phyloP scores from a whole-genome alignment of 2,113 vertebrate genomes.

The Sinocyclocheilus rhinocerous region DNA sequence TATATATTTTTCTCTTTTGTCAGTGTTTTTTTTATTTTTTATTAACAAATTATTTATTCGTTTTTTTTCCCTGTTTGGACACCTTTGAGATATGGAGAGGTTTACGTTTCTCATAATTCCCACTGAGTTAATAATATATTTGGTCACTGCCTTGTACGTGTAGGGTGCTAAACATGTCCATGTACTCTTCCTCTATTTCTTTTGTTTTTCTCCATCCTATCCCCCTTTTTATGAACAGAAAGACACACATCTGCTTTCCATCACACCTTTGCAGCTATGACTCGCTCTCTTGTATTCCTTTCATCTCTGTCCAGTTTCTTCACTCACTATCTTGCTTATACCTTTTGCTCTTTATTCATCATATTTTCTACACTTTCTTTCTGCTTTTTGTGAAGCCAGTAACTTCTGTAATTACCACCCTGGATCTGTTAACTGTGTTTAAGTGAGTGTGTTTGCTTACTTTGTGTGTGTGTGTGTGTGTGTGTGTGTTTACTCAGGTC shows the following conservation, averaged over 20 bases:
- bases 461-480: constrained; percentile 8
- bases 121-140: not conserved
- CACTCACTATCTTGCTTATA: not conserved
- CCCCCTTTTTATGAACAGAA: constrained; percentile 8
- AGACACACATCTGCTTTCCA: constrained; percentile 42
- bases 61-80: not conserved
- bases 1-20: no score
- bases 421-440: constrained; percentile 13
- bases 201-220: constrained; percentile 8
- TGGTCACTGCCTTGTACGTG: not conserved
- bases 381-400: not conserved
- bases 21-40: no score
- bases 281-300: not conserved
- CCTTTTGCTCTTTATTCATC: not conserved
- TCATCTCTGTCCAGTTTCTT: constrained; percentile 9
- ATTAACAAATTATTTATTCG: no score
- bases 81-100: not conserved
- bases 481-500: not conserved
- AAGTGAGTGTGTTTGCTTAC: not conserved
- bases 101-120: not conserved
- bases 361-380: not conserved
- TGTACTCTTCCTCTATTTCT: not conserved
- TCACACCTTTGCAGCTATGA: constrained; percentile 26
- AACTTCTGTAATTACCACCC: not conserved
- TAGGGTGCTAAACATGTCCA: not conserved